Percentiles rank a stretch among this genome's conserved stretches.
Conservation (phyloP, 2,888 invertebrate genomes). For the Cheilosia scutellata region DNA sequence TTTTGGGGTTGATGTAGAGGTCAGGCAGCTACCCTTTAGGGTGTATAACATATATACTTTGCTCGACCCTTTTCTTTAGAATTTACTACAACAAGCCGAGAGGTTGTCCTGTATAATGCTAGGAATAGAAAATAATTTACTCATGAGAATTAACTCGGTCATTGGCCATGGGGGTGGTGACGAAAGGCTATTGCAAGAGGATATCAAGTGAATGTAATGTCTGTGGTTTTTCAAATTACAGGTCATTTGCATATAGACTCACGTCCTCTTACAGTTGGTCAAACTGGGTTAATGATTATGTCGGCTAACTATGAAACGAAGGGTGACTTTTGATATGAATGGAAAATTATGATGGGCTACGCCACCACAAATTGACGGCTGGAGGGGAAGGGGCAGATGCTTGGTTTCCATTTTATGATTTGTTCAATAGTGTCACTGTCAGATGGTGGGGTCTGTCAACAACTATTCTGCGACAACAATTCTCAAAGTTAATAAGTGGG, state of each 20-base stretch:
- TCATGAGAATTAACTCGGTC: conserved; percentile 45
- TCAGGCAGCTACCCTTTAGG: not conserved
- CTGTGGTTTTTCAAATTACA: conserved; percentile 40
- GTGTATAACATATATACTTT: not conserved
- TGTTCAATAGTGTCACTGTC: too few relatives aligned
- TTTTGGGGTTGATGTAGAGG: not conserved
- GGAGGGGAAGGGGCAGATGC: too few relatives aligned
- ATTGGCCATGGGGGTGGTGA: conserved; percentile 30
- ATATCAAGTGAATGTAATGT: conserved; percentile 46
- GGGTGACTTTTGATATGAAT: not conserved
- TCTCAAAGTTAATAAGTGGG: too few relatives aligned
- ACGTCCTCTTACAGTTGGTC: not conserved
- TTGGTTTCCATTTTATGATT: too few relatives aligned
- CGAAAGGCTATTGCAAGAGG: conserved; percentile 3
- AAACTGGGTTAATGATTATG: conserved; percentile 27
- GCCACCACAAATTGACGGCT: too few relatives aligned
- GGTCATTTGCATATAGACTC: conserved; percentile 51
- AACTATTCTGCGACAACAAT: too few relatives aligned
- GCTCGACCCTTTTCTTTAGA: not conserved
- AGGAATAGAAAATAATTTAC: not conserved
- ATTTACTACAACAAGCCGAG: too few relatives aligned
- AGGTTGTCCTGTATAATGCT: not conserved
- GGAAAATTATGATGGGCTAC: too few relatives aligned
- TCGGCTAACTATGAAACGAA: not conserved
- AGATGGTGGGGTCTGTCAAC: too few relatives aligned